Evolutionary conservation across 2,797 vertebrate species (phyloP), one percentile per base, ranked within the genome.

Genomic region (Mionectes olivaceus): DNA sequence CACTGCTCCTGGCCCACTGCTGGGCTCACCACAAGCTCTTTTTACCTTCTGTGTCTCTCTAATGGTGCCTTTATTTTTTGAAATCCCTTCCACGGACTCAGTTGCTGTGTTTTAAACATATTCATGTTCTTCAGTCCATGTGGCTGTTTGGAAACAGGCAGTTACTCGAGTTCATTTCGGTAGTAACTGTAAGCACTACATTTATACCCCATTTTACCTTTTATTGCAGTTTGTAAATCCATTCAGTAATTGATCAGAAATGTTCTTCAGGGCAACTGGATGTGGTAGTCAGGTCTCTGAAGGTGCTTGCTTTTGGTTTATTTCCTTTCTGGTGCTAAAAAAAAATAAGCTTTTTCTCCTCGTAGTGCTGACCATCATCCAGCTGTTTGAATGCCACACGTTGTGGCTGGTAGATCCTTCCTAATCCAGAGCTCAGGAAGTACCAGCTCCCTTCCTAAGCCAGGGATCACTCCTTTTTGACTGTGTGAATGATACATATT

Each of bases 51-150:
- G 0, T 43, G 63, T 89, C 69, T 55, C 28, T 22, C 37, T 70
- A 33, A 46, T 35, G 13, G 4, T 44, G 22, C 18, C 23, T 52
- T 27, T 37, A 27, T 59, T 13, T 37, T 65, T 64, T 7, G 1
- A 33, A 74, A 46, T 84, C 6, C 5, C 7, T 83, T 65, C 13
- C 56, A 2, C 61, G 70, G 11, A 13, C 23, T 91, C 16, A 3
- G 35, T 85, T 47, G 28, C 59, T 59, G 3, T 41, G 8, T 49
- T 89, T 91, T 64, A 30, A 75, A 25, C 12, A 44, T 59, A 52
- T 17, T 75, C 7, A 4, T 24, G 7, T 60, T 8, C 69, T 79
- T 75, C 11, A 28, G 59, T 59, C 39, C 50, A 19, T 0, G 0
- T 60, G 47, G 67, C 47, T 85, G 30, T 65, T 73, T 41, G 47